Evolutionary conservation across 2,113 vertebrate genomes (phyloP).

Genomic region (Pteronura brasiliensis): DNA sequence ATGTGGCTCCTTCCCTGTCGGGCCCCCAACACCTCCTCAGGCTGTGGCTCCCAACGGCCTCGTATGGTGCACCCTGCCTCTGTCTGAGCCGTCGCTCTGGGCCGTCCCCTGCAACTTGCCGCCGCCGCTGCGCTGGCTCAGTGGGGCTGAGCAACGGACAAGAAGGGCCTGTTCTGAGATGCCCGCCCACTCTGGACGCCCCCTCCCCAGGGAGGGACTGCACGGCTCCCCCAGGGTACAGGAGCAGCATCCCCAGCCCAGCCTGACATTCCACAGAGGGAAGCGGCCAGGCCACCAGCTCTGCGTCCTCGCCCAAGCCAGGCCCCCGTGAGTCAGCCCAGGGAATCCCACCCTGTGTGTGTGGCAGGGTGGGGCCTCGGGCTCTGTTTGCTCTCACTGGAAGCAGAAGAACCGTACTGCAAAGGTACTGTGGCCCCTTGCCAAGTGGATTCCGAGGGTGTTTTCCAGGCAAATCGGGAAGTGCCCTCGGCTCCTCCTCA

Average conservation of each 20-base stretch:
- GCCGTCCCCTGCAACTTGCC: accelerated
- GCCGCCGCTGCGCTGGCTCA: accelerated
- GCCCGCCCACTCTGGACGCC: accelerated
- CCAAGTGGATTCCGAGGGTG: constrained; percentile 71
- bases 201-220: no score
- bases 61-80: accelerated
- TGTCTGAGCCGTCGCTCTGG: neutral
- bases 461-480: constrained; percentile 78
- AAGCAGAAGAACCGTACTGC: constrained; percentile 50
- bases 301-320: neutral
- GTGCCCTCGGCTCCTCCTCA: constrained; percentile 33
- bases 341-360: constrained; percentile 63
- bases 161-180: neutral
- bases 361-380: neutral
- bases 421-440: neutral
- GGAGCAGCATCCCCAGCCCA: neutral
- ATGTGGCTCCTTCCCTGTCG: neutral
- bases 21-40: neutral
- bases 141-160: neutral
- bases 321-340: constrained; percentile 25
- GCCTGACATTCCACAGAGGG: accelerated
- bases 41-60: neutral
- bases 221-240: neutral
- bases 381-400: constrained; percentile 9
- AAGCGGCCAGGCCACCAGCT: no score